Evolutionary conservation across 2,888 invertebrate species (phyloP), one percentile per base, ranked within the genome.

Genomic region (Oconnorella tubifera): DNA sequence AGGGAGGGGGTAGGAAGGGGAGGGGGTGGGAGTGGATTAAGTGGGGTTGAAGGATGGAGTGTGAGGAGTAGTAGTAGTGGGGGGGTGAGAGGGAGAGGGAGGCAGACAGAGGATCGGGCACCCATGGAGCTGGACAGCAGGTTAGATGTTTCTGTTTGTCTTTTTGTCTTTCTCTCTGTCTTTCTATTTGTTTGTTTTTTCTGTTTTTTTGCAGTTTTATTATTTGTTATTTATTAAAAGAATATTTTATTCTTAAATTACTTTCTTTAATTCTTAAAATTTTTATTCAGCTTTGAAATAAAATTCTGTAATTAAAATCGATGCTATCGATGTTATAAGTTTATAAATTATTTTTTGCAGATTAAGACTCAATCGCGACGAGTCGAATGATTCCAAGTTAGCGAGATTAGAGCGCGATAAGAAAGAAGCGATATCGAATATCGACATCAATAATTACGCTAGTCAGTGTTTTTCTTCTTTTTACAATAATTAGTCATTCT

Each of bases 391-490:
- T 6, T 40, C 40, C 40, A 79, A 79, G 64, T 76, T 77, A 55
- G 70, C 77, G 58, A 78, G 76, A 66, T 65, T 66, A 57, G 81
- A 83, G 68, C 80, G 85, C 65, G 78, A 78, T 65, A 78, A 78
- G 79, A 76, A 83, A 76, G 83, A 84, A 73, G 83, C 84, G n/a
- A 81, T 86, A 67, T 84, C 84, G 33, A 85, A 85, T 64, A 83
- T 84, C 64, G 86, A 86, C 71, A 80, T 84, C 62, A 86, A 84
- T 73, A 86, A 85, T 74, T 84, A 84, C 79, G 84, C 85, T 65
- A 83, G 84, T 84, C 76, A 77, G 83, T 80, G 14, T 32, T 25
- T 2, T n/a, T 50, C 1, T 6, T n/a, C 10, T n/a, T n/a, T n/a
- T n/a, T n/a, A n/a, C n/a, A n/a, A n/a, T n/a, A n/a, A n/a, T n/a